Evolutionary conservation across 2,888 invertebrate species (phyloP).

Genomic region (Hedya salicella): DNA sequence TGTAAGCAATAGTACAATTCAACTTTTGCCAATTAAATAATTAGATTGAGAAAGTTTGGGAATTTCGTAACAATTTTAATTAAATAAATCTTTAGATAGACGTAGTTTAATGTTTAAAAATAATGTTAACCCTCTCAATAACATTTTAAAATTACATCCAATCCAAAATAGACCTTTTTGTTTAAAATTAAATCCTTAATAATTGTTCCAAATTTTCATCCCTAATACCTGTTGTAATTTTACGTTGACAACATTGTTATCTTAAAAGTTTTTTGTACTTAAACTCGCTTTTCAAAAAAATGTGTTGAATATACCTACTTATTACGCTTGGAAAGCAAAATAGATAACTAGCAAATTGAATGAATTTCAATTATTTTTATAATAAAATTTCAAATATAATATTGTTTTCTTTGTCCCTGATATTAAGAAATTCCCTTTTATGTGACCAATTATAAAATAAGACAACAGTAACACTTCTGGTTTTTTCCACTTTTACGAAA

Average conservation of each 20-base stretch:
- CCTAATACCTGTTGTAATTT: background rate
- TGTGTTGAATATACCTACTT: conserved; percentile 43
- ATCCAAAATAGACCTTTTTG: conserved; percentile 1
- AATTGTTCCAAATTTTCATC: background rate
- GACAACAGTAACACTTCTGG: too few species aligned
- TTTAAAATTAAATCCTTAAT: background rate
- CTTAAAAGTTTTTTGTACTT: conserved; percentile 25
- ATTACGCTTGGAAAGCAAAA: conserved; percentile 74
- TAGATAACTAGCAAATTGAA: conserved; percentile 57
- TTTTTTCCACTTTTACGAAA: too few species aligned
- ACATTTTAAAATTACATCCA: conserved; percentile 17
- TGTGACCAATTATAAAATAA: too few species aligned
- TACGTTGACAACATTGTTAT: conserved; percentile 22
- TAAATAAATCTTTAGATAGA: conserved; percentile 27
- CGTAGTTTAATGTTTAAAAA: conserved; percentile 20
- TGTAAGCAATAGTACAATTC: conserved; percentile 34
- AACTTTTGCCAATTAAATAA: conserved; percentile 43
- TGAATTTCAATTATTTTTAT: conserved; percentile 81
- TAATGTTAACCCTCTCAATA: conserved; percentile 23
- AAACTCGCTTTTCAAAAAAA: conserved; percentile 31
- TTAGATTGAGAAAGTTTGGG: conserved; percentile 24
- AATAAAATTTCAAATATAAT: conserved; percentile 64
- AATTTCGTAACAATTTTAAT: conserved; percentile 33
- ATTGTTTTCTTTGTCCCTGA: conserved; percentile 51
- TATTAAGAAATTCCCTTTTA: background rate